Conservation (phyloP, 2,888 invertebrate genomes). For the Parnassius glacialis region DNA sequence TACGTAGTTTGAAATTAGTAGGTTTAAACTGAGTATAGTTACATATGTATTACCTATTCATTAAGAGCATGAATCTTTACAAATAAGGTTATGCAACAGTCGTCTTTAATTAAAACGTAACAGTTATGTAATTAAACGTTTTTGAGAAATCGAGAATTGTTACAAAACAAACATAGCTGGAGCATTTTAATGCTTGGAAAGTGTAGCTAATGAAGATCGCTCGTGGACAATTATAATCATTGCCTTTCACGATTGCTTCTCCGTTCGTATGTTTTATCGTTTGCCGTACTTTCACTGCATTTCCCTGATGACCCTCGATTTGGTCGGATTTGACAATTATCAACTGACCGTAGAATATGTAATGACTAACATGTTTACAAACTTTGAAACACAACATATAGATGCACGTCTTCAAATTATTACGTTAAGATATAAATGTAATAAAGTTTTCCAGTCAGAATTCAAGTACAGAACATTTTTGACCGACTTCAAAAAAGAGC, state of each 20-base stretch:
- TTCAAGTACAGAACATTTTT: too few species aligned
- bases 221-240: conserved; percentile 38
- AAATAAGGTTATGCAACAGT: neutral
- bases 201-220: conserved; percentile 56
- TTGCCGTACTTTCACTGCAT: conserved; percentile 54
- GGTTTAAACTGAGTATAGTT: neutral
- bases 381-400: too few species aligned
- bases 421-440: too few species aligned
- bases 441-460: too few species aligned
- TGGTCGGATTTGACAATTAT: too few species aligned
- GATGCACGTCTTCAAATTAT: too few species aligned
- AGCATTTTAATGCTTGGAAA: conserved; percentile 49
- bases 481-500: too few species aligned
- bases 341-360: too few species aligned
- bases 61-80: neutral
- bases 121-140: conserved; percentile 10
- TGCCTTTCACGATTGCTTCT: conserved; percentile 59
- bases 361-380: too few species aligned
- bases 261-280: conserved; percentile 44
- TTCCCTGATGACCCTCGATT: conserved; percentile 18
- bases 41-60: too few species aligned
- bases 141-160: conserved; percentile 27
- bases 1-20: neutral
- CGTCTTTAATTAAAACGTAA: conserved; percentile 4
- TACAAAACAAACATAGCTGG: conserved; percentile 38